A percentile compares a stretch with the other conserved stretches of the same genome.
Evolutionary conservation across 2,113 vertebrate species (phyloP).

Genomic region (Plestiodon gilberti): DNA sequence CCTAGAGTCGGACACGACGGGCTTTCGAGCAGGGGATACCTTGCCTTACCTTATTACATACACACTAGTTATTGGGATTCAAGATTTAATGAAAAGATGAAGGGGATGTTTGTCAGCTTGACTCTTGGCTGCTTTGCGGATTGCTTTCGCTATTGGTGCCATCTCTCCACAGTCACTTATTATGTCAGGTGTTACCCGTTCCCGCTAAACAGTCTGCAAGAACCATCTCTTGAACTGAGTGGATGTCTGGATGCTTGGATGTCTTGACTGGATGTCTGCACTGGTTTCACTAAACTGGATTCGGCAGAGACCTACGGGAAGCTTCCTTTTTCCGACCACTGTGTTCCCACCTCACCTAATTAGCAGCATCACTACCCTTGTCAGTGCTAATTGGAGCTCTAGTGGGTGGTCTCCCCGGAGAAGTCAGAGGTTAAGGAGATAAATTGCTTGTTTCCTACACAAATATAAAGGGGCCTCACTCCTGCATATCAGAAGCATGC

Average conservation of each 20-base stretch:
- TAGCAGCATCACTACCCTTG: neutral
- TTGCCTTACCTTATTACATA: too few species aligned
- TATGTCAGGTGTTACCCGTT: neutral
- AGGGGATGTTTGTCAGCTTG: neutral
- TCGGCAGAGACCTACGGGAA: neutral
- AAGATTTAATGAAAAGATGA: neutral
- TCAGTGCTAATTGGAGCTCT: neutral
- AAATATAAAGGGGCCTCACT: neutral
- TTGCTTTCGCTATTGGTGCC: too few species aligned
- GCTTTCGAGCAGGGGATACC: too few species aligned
- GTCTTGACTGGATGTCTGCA: neutral
- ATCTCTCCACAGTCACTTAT: neutral
- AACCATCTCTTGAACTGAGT: neutral
- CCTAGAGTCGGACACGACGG: too few species aligned
- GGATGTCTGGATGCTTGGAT: too few species aligned
- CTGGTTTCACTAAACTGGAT: neutral
- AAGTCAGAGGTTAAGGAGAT: neutral
- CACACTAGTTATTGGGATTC: neutral
- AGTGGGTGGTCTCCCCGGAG: neutral
- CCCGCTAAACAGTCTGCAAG: neutral
- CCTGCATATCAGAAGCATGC: neutral
- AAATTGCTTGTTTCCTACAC: neutral
- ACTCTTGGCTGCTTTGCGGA: neutral
- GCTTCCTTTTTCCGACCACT: neutral
- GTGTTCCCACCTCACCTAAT: accelerated